Evolutionary conservation across 2,797 vertebrate genomes (phyloP).

Genomic region (Coendou prehensilis): DNA sequence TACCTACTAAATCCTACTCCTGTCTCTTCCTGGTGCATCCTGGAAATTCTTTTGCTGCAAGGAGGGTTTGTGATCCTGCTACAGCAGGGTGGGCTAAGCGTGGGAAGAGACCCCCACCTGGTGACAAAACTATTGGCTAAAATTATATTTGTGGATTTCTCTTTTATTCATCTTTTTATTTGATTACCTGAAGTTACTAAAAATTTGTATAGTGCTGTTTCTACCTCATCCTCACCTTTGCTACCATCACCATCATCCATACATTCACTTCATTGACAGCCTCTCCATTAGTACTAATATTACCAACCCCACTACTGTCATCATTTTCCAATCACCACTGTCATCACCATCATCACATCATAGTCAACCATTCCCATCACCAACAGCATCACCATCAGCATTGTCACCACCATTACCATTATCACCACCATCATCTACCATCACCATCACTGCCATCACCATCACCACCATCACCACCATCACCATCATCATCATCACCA

Average conservation of each 20-base stretch:
- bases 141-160: not conserved
- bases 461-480: fast-evolving
- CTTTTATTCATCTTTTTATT: not conserved
- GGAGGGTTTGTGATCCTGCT: not conserved
- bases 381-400: fast-evolving
- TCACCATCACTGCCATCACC: fast-evolving
- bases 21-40: not conserved
- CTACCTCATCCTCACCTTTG: not conserved
- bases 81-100: not conserved
- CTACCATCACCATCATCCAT: not conserved
- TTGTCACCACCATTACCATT: fast-evolving
- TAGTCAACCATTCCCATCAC: not conserved
- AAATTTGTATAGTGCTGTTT: not conserved
- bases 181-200: not conserved
- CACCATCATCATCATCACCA: fast-evolving
- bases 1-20: not conserved
- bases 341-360: fast-evolving
- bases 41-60: not conserved
- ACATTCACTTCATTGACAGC: not conserved
- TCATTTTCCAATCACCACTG: not conserved
- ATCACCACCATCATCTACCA: fast-evolving
- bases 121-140: not conserved
- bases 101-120: not conserved
- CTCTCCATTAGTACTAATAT: fast-evolving
- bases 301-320: fast-evolving